These are phyloP conservation scores for Agelastica alni DNA, from an alignment of 2,888 invertebrate genomes.

Conservation along the genomic window DNA sequence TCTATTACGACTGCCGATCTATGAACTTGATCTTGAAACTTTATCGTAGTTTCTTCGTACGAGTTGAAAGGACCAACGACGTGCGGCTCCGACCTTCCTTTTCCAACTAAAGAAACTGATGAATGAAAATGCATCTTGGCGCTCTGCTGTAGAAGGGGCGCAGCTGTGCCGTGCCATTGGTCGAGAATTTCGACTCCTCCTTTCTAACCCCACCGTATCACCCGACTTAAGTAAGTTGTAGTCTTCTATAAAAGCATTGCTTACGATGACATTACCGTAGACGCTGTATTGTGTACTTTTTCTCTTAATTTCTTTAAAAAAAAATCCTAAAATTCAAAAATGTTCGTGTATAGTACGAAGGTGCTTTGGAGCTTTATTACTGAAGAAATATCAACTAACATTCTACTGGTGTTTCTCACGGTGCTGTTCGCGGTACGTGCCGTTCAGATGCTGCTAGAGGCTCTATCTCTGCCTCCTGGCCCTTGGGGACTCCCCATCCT, in stretches of 20 bases:
- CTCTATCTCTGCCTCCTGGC: conserved; percentile 75
- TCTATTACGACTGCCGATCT: conserved; percentile 11
- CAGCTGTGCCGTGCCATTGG: conserved; percentile 40
- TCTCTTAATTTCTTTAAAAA: conserved; percentile 10
- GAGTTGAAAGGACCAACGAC: conserved; percentile 22
- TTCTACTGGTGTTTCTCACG: conserved; percentile 61
- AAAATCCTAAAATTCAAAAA: conserved; percentile 28
- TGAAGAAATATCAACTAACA: conserved; percentile 50
- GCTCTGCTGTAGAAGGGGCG: conserved; percentile 39
- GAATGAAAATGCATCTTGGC: conserved; percentile 46
- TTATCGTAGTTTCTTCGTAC: conserved; percentile 24
- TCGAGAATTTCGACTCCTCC: conserved; percentile 42
- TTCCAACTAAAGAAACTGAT: conserved; percentile 40
- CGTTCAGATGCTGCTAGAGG: conserved; percentile 51
- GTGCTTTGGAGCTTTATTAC: conserved; percentile 57
- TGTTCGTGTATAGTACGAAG: conserved; percentile 61
- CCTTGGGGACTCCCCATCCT: conserved; percentile 86
- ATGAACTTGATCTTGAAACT: conserved; percentile 40
- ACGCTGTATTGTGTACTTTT: conserved; percentile 39
- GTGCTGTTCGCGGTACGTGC: conserved; percentile 55
- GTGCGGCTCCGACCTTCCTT: conserved; percentile 25
- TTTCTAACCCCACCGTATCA: conserved; percentile 38
- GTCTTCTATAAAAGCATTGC: conserved; percentile 46
- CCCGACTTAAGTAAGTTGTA: conserved; percentile 44
- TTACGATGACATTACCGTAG: conserved; percentile 44